Conservation (phyloP, 2,113 vertebrate species). For the Gambusia holbrooki region DNA sequence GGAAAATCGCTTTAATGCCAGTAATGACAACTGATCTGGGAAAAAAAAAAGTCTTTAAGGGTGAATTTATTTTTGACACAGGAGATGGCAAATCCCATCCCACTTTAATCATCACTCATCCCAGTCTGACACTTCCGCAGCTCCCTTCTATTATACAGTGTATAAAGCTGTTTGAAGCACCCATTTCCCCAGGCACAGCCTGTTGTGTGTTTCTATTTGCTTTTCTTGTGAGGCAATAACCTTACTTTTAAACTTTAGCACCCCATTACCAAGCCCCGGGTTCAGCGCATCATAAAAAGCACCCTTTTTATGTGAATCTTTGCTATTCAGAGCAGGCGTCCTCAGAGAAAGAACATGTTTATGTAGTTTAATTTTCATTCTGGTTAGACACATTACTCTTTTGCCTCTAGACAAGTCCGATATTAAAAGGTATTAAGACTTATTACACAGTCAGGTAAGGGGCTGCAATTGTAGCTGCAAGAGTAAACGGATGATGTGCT, state of each 20-base stretch:
- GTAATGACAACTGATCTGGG: not conserved
- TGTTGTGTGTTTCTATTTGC: constrained; percentile 23
- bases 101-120: constrained; percentile 17
- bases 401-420: not conserved
- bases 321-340: no score
- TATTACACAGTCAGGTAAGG: constrained; percentile 1
- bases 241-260: constrained; percentile 21
- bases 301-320: constrained; percentile 4
- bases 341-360: not conserved
- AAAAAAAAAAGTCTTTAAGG: not conserved
- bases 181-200: not conserved
- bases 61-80: constrained; percentile 20
- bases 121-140: constrained; percentile 1
- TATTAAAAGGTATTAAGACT: not conserved
- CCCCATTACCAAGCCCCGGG: not conserved
- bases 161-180: constrained; percentile 9
- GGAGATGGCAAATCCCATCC: not conserved
- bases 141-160: not conserved
- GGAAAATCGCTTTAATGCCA: constrained; percentile 9
- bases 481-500: not conserved
- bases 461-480: not conserved
- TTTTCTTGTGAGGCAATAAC: constrained; percentile 11
- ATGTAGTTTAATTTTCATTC: constrained; percentile 3
- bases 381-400: constrained; percentile 8
- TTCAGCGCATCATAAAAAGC: constrained; percentile 1